Conservation (phyloP, 2,797 vertebrate genomes). For the Chelon auratus region DNA sequence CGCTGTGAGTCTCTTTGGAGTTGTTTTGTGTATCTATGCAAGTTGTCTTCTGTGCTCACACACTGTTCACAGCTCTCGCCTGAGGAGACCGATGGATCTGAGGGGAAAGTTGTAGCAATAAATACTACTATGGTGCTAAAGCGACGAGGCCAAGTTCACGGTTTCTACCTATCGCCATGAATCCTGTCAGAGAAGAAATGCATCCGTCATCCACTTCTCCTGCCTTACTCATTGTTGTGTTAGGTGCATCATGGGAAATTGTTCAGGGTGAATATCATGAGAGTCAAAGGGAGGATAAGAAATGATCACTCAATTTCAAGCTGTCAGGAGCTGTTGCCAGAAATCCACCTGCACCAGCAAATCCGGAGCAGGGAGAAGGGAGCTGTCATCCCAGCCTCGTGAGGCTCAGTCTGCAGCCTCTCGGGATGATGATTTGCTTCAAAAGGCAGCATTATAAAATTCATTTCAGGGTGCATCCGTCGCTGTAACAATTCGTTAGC, state of each 20-base stretch:
- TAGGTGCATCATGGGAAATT: slow-evolving; percentile 8
- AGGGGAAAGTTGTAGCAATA: slow-evolving; percentile 5
- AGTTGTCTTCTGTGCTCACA: not conserved
- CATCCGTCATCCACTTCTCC: not conserved
- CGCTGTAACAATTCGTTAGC: slow-evolving; percentile 39
- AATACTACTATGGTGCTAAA: not conserved
- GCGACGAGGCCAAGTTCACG: not conserved
- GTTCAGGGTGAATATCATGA: slow-evolving; percentile 11
- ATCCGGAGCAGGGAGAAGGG: slow-evolving; percentile 12
- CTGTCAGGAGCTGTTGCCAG: not conserved
- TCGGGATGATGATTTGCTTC: slow-evolving; percentile 40
- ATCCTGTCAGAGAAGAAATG: slow-evolving; percentile 5
- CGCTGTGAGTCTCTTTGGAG: not conserved
- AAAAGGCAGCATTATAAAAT: slow-evolving; percentile 37
- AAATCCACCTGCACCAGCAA: slow-evolving; percentile 30
- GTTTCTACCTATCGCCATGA: not conserved
- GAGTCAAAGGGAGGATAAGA: not conserved
- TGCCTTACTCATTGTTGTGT: not conserved
- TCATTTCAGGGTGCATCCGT: slow-evolving; percentile 56
- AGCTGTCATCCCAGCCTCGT: not conserved
- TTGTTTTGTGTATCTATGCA: not conserved
- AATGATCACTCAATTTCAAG: slow-evolving; percentile 12
- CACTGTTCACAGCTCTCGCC: slow-evolving; percentile 19
- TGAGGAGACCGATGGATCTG: not conserved
- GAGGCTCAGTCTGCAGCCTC: slow-evolving; percentile 13